phyloP scores from a whole-genome alignment of 2,797 vertebrate genomes.

The Hydrolagus colliei region DNA sequence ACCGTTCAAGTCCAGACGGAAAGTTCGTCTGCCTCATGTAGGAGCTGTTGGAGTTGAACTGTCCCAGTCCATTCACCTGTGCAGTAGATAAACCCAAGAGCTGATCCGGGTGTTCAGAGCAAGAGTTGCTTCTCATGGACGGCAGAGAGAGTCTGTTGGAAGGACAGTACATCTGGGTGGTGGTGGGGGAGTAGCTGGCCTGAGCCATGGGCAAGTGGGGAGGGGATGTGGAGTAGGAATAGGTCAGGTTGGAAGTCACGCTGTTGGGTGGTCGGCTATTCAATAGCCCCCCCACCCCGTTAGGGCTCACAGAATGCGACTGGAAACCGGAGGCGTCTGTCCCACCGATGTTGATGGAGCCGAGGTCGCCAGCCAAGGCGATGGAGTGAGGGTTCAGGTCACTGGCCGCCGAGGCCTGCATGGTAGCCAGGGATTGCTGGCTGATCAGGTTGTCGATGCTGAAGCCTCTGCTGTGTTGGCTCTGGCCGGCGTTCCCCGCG shows the following conservation, averaged over 20 bases:
- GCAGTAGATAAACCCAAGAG: conserved; percentile 65
- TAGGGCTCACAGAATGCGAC: conserved; percentile 46
- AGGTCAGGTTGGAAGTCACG: conserved; percentile 57
- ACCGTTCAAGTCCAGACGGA: conserved; percentile 75
- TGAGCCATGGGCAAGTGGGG: conserved; percentile 63
- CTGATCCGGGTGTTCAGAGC: conserved; percentile 73
- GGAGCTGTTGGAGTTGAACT: conserved; percentile 62
- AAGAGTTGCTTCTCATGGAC: conserved; percentile 61
- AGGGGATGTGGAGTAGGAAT: conserved; percentile 68
- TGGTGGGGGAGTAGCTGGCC: conserved; percentile 64
- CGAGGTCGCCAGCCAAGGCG: conserved; percentile 61
- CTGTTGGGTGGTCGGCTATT: conserved; percentile 51
- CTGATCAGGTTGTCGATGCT: conserved; percentile 86
- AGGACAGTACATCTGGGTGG: conserved; percentile 71
- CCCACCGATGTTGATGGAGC: conserved; percentile 51
- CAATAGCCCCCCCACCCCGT: conserved; percentile 55
- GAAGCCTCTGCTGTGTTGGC: conserved; percentile 48
- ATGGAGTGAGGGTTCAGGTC: conserved; percentile 59
- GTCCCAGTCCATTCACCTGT: conserved; percentile 58
- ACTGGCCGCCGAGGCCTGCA: conserved; percentile 52
- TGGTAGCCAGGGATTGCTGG: conserved; percentile 63
- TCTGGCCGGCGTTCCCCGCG: conserved; percentile 46
- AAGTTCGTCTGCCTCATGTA: conserved; percentile 82
- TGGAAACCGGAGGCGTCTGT: conserved; percentile 70
- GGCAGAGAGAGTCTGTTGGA: conserved; percentile 66